phyloP scores from a whole-genome alignment of 2,113 vertebrate species.

The Rhinopithecus roxellana region DNA sequence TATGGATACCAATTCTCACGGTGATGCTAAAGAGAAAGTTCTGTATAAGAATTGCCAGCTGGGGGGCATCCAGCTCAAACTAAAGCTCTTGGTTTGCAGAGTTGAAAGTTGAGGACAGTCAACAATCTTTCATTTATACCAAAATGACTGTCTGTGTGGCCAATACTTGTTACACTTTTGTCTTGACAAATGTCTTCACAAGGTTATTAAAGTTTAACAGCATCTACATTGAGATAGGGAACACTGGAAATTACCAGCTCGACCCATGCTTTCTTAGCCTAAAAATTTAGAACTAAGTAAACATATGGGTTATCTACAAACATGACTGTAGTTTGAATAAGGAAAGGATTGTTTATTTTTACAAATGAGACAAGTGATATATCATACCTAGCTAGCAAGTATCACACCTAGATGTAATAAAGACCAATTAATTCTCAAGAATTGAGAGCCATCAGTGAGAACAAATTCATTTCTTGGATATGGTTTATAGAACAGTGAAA shows the following conservation, averaged over 20 bases:
- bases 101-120: neutral
- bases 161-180: neutral
- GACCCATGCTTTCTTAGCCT: neutral
- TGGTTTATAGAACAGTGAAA: neutral
- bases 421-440: neutral
- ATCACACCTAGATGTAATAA: slow-evolving; percentile 32
- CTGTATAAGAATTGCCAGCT: neutral
- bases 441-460: neutral
- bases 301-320: neutral
- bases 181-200: neutral
- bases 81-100: neutral
- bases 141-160: neutral
- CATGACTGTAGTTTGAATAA: neutral
- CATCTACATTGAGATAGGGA: neutral
- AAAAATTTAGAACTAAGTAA: neutral
- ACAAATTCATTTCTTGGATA: neutral
- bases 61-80: neutral
- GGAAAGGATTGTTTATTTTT: neutral
- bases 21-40: neutral
- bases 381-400: neutral
- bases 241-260: neutral
- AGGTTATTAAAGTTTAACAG: neutral
- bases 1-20: neutral
- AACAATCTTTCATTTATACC: neutral
- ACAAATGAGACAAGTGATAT: neutral